Conservation (phyloP, 2,797 vertebrate species). For the Pelochelys cantorii region DNA sequence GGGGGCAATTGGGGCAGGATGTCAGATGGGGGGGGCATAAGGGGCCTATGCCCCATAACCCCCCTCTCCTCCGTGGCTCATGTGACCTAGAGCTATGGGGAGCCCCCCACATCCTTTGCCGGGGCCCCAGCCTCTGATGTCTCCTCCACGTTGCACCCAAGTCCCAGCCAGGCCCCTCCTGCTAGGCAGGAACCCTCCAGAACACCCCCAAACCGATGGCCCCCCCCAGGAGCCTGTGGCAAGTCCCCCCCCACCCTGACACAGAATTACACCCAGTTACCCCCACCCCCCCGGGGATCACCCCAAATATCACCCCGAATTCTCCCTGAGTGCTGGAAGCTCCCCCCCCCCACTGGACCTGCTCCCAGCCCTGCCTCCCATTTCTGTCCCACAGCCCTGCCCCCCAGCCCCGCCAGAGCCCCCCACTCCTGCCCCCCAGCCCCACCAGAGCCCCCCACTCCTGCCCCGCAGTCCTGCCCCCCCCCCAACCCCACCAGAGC, state of each 20-base stretch:
- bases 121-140: too few species aligned
- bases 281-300: neutral
- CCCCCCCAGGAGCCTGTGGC: too few species aligned
- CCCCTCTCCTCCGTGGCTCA: neutral
- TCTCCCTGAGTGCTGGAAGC: neutral
- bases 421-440: too few species aligned
- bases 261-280: neutral
- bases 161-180: neutral
- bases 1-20: neutral
- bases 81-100: neutral
- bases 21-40: neutral
- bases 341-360: neutral
- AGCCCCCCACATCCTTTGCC: neutral
- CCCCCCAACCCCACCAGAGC: too few species aligned
- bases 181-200: neutral
- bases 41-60: neutral
- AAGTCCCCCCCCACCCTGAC: too few species aligned
- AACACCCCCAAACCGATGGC: neutral
- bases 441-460: too few species aligned
- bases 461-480: too few species aligned
- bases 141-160: too few species aligned
- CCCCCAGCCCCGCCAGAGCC: too few species aligned
- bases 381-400: too few species aligned
- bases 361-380: too few species aligned
- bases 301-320: neutral